These are phyloP conservation scores for Xenops minutus DNA, from an alignment of 2,797 vertebrate species.

Conservation along the genomic window DNA sequence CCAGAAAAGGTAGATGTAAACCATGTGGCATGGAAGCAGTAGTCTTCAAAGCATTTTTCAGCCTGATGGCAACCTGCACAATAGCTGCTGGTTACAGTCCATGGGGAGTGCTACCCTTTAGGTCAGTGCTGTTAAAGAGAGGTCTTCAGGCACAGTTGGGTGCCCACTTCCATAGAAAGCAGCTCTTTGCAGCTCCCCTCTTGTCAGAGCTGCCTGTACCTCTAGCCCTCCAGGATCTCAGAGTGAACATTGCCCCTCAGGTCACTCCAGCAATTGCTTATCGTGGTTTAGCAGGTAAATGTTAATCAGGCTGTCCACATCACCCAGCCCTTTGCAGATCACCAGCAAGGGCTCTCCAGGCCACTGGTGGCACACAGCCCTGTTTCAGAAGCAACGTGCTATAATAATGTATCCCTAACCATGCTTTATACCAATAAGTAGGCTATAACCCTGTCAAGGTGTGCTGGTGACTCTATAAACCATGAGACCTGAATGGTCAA, in stretches of 20 bases:
- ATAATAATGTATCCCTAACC: conserved; percentile 73
- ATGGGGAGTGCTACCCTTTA: neutral
- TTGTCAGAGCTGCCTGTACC: neutral
- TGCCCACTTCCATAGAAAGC: neutral
- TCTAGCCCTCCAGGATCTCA: neutral
- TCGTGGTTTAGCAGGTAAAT: neutral
- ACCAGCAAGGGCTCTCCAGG: conserved; percentile 36
- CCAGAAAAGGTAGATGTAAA: neutral
- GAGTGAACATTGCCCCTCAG: neutral
- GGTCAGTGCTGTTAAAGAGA: neutral
- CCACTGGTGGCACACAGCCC: conserved; percentile 13
- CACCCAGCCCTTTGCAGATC: conserved; percentile 16
- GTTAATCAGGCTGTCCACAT: neutral
- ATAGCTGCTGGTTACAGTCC: neutral
- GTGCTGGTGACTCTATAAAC: conserved; percentile 73
- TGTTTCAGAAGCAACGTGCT: conserved; percentile 56
- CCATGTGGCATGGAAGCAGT: neutral
- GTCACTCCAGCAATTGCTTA: neutral
- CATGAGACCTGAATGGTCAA: conserved; percentile 74
- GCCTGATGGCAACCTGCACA: neutral
- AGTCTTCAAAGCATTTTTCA: neutral
- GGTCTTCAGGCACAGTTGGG: neutral
- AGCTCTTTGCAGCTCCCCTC: neutral
- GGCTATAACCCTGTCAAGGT: conserved; percentile 74
- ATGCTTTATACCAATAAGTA: conserved; percentile 73